A percentile compares a stretch with the other conserved stretches of the same genome.
phyloP scores from a whole-genome alignment of 2,888 invertebrate genomes.

The Leucozona laternaria region DNA sequence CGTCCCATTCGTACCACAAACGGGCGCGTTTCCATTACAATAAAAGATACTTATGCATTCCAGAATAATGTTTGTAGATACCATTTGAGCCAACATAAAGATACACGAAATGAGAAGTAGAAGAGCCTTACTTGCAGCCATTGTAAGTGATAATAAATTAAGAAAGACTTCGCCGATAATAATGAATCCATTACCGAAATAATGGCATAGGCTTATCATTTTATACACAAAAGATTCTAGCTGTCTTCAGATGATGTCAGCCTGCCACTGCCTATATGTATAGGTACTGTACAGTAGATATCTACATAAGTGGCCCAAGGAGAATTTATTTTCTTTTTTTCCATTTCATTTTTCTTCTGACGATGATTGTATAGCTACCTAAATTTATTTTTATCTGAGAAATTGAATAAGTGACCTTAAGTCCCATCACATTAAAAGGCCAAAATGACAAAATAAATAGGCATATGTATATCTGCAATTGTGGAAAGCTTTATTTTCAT shows the following conservation, averaged over 20 bases:
- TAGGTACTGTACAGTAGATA: too few species aligned
- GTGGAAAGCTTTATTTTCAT: not conserved
- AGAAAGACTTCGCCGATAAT: slow-evolving; percentile 6
- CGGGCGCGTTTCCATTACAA: slow-evolving; percentile 36
- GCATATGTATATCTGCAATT: not conserved
- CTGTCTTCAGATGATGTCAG: not conserved
- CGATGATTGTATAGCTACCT: not conserved
- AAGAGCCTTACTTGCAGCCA: slow-evolving; percentile 34
- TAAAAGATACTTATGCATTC: slow-evolving; percentile 41
- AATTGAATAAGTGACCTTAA: slow-evolving; percentile 21
- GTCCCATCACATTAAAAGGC: not conserved
- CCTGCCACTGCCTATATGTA: not conserved
- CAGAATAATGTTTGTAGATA: slow-evolving; percentile 29
- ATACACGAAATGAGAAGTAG: not conserved
- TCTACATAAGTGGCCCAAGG: slow-evolving; percentile 46
- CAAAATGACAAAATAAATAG: slow-evolving; percentile 15
- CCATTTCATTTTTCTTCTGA: not conserved
- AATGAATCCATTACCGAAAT: slow-evolving; percentile 44
- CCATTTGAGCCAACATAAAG: slow-evolving; percentile 4
- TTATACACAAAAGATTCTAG: slow-evolving; percentile 29
- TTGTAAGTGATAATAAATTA: slow-evolving; percentile 15
- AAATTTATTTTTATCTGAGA: slow-evolving; percentile 1
- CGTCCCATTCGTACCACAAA: slow-evolving; percentile 55
- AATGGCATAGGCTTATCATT: slow-evolving; percentile 35
- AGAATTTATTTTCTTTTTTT: slow-evolving; percentile 20